Base-by-base conservation (phyloP, 2,113 vertebrate species). In the Capreolus pygargus region DNA sequence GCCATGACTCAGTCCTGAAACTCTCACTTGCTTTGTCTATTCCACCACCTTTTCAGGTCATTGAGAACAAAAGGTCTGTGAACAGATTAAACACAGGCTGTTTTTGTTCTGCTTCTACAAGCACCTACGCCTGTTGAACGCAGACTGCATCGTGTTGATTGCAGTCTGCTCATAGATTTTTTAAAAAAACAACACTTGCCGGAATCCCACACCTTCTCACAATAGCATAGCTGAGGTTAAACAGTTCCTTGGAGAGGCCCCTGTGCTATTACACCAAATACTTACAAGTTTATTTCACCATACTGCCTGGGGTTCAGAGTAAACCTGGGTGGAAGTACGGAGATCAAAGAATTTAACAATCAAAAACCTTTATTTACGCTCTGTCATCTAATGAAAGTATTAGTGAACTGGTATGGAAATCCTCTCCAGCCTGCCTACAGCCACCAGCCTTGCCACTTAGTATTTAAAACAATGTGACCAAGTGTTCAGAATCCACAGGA, bases 291-390 rank as follows among this genome's bases (percentile, higher is more conserved):
- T 98, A 94, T 98, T 97, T 98, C 96, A 91, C 52, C 82, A 97
- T 86, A 89, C 97, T 78, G 84, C 95, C 95, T 86, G 97, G 95
- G 39, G 78, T 98, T 98, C 93, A 89, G 96, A 98, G 97, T 95
- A 97, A 86, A 95, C 91, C 92, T 78, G 86, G 97, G 93, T 98
- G 95, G 97, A 97, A 98, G 98, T 93, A 43, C 5, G 3, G 83
- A 98, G 98, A 98, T 99, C 98, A 98, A 98, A 98, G 98, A 97
- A 97, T 96, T 98, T 96, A 97, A 97, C 97, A 70, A 61, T 70
- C 6, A 87, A 97, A 98, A 98, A 79, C 74, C 15, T 0, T 58
- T 58, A 93, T 98, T 98, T 93, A 94, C 6, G 85, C 97, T 98
- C 98, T 98, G 91, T 98, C 98, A 98, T 98, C 97, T 97, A 93